phyloP scores from a whole-genome alignment of 2,797 vertebrate species.

The Masticophis lateralis region DNA sequence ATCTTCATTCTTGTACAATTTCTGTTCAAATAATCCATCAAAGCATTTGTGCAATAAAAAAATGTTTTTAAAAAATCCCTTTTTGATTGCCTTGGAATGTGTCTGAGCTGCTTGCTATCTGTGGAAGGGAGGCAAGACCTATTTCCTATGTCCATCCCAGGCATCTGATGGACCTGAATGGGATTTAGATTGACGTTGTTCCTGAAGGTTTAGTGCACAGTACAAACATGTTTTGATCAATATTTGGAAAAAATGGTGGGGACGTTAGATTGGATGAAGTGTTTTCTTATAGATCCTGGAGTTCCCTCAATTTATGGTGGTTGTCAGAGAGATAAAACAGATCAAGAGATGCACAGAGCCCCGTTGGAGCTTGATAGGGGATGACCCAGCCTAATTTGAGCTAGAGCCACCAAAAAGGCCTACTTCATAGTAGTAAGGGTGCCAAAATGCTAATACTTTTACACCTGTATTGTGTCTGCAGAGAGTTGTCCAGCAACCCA shows the following conservation, averaged over 20 bases:
- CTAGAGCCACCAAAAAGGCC: background rate
- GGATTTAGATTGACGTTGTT: background rate
- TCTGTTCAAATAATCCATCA: background rate
- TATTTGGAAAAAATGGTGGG: background rate
- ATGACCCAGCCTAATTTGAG: background rate
- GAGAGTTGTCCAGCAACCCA: background rate
- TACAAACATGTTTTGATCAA: background rate
- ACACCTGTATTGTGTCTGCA: background rate
- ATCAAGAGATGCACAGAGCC: background rate
- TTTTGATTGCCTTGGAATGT: background rate
- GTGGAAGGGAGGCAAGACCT: background rate
- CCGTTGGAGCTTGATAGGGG: background rate
- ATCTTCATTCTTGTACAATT: background rate
- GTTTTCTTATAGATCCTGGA: background rate
- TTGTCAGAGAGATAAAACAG: background rate
- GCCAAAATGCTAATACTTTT: background rate
- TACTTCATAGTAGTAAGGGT: background rate
- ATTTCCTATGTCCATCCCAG: background rate
- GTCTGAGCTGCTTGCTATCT: background rate
- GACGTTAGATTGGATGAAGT: background rate
- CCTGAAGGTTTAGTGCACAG: background rate
- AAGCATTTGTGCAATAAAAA: background rate
- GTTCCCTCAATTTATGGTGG: background rate
- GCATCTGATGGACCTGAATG: background rate
- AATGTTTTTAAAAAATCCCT: background rate